These are phyloP conservation scores for Camelus bactrianus DNA, from an alignment of 2,113 vertebrate genomes.

Conservation along the genomic window DNA sequence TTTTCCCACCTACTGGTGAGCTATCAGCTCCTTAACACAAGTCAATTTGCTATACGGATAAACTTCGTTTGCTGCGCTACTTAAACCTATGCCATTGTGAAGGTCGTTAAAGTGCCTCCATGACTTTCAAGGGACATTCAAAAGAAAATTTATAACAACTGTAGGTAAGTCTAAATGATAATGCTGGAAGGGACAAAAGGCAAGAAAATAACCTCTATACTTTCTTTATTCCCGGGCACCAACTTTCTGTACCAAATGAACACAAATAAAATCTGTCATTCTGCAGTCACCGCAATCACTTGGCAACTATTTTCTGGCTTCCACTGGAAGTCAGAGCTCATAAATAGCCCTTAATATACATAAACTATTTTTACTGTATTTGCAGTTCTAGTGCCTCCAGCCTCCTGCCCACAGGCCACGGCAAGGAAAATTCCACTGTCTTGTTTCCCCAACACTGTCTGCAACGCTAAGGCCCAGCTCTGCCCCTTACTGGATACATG, in stretches of 20 bases:
- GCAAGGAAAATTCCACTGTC: slow-evolving; percentile 22
- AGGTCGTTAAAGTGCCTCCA: neutral
- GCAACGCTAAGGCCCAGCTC: neutral
- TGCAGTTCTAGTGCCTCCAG: neutral
- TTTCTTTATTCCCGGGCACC: neutral
- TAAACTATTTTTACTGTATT: neutral
- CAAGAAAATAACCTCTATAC: neutral
- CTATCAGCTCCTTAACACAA: neutral
- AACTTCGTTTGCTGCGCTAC: neutral
- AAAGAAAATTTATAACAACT: neutral
- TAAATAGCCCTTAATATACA: slow-evolving; percentile 3
- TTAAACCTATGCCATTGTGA: neutral
- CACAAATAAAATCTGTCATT: slow-evolving; percentile 51
- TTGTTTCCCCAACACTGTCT: neutral
- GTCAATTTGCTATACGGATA: neutral
- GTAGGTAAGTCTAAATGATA: slow-evolving; percentile 5
- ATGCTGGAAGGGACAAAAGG: neutral
- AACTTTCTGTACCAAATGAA: slow-evolving; percentile 14
- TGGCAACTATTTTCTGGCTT: slow-evolving; percentile 18
- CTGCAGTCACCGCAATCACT: slow-evolving; percentile 11
- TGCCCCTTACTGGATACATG: neutral
- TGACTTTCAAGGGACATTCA: neutral
- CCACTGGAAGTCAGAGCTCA: slow-evolving; percentile 23
- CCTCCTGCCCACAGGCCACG: neutral
- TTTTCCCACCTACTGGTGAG: neutral